A percentile compares a stretch with the other conserved stretches of the same genome.
Evolutionary conservation across 92 coral and sea anemone genomes (phyloP).

Genomic region (Epizoanthus rinbou): DNA sequence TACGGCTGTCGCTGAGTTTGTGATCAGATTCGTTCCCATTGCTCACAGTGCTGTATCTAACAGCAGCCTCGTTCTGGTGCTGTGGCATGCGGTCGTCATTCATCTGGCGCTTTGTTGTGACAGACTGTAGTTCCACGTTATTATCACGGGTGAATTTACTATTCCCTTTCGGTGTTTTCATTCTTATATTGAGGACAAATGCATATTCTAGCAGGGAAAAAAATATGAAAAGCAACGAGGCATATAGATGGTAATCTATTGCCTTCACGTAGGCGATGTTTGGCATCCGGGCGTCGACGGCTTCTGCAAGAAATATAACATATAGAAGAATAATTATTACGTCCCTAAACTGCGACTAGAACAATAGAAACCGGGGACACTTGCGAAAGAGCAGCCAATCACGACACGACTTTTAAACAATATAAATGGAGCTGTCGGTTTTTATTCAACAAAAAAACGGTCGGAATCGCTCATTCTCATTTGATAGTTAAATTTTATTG

Average conservation of each 20-base stretch:
- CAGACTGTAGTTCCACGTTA: constrained; percentile 5
- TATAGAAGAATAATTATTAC: too few relatives aligned
- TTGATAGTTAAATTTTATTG: too few relatives aligned
- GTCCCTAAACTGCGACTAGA: too few relatives aligned
- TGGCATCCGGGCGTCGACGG: constrained; percentile 36
- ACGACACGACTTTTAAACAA: too few relatives aligned
- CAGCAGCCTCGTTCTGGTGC: not conserved
- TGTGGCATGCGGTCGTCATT: not conserved
- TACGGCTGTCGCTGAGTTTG: not conserved
- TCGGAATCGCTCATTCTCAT: too few relatives aligned
- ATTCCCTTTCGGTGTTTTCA: not conserved
- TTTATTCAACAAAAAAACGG: too few relatives aligned
- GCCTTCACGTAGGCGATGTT: constrained; percentile 36
- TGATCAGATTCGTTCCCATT: not conserved
- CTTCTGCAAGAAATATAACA: not conserved
- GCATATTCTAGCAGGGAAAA: constrained; percentile 34
- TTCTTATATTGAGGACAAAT: constrained; percentile 23
- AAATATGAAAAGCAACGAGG: constrained; percentile 33
- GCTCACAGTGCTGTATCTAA: not conserved
- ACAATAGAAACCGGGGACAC: too few relatives aligned
- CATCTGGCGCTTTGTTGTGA: not conserved
- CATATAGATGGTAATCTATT: constrained; percentile 26
- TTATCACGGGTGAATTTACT: not conserved
- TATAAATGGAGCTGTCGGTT: too few relatives aligned
- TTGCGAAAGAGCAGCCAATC: too few relatives aligned